Base-by-base conservation (phyloP, 2,113 vertebrate genomes). In the Halcyon malimbica region DNA sequence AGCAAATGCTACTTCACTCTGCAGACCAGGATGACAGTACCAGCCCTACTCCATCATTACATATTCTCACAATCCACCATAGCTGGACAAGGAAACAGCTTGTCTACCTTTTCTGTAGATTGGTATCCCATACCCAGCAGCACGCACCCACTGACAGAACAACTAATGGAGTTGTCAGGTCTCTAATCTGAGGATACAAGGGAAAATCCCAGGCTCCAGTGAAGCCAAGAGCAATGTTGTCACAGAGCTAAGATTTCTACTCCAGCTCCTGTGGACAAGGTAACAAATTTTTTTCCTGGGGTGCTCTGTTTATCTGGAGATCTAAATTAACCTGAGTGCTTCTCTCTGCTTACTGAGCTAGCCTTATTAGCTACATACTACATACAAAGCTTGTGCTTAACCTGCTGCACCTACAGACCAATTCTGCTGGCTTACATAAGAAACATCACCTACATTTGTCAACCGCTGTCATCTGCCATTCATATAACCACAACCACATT, bases 251-350 rank as follows among this genome's bases (percentile, higher is more conserved):
- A 64, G 64, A 90, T 68, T 78, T 84, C 59, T 81, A 39, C 51
- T 42, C 35, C 67, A 46, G 67, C 48, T 91, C 31, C 69, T 42
- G 18, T n/a, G 44, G 64, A 87, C 90, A 87, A 62, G 53, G 64
- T 39, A 91, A 87, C 21, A 82, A 57, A 19, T 11, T 64, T 82
- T 82, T 70, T 65, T 73, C 88, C 37, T 82, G 84, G 53, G 28
- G 48, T 84, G 59, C 39, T 82, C 5, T 84, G 73, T 68, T 93
- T 93, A 93, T 94, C 95, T 87, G 81, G 11, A 85, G 31, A 96
- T 96, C 94, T 93, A 95, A 96, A 94, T 95, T 94, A 96, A 94
- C 6, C 65, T 1, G 7, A 76, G 26, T 0, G 3, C 82, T 93
- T 79, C 79, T 94, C 44, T 50, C n/a, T n/a, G n/a, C 37, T 87